These are phyloP conservation scores for Heliopora coerulea DNA, from an alignment of 92 coral and sea anemone genomes.

Conservation along the genomic window DNA sequence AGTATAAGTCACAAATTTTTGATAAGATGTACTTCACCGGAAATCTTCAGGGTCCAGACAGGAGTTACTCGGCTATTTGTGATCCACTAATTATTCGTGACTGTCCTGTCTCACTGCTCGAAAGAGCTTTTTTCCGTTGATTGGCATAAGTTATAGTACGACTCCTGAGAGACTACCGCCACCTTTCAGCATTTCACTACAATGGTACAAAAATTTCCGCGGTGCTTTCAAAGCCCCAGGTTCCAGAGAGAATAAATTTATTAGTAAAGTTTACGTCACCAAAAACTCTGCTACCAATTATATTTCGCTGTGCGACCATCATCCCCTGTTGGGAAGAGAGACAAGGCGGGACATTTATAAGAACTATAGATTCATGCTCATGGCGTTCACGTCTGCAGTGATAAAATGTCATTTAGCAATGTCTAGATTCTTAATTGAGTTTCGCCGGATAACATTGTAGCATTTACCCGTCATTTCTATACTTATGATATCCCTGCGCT, in stretches of 20 bases:
- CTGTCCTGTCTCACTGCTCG: too few relatives aligned
- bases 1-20: too few relatives aligned
- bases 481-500: not conserved
- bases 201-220: constrained; percentile 15
- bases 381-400: not conserved
- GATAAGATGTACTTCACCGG: too few relatives aligned
- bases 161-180: not conserved
- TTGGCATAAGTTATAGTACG: too few relatives aligned
- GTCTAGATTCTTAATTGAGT: constrained; percentile 11
- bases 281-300: constrained; percentile 13
- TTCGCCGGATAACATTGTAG: not conserved
- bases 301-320: not conserved
- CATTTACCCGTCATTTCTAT: not conserved
- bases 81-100: too few relatives aligned
- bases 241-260: not conserved
- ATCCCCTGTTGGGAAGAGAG: constrained; percentile 25
- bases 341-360: not conserved
- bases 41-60: too few relatives aligned
- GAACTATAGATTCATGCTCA: too few relatives aligned
- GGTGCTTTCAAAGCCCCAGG: constrained; percentile 18
- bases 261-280: constrained; percentile 20
- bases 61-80: too few relatives aligned
- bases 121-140: too few relatives aligned
- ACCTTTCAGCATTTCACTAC: not conserved
- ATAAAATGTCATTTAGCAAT: not conserved